A percentile compares a stretch with the other conserved stretches of the same genome.
phyloP scores from a whole-genome alignment of 2,888 invertebrate genomes.

The Archips xylosteana region DNA sequence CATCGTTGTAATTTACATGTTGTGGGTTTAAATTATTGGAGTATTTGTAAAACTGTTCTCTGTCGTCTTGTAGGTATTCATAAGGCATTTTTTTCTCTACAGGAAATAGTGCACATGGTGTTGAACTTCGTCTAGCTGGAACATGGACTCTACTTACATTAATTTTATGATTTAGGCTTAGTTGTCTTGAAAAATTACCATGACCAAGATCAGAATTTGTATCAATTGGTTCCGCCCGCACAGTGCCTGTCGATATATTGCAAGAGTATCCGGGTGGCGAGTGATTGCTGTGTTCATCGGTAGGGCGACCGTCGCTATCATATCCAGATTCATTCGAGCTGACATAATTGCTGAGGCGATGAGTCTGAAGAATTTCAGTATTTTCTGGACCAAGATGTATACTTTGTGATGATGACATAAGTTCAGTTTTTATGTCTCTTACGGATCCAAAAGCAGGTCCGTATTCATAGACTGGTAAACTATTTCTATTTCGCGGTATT shows the following conservation, averaged over 20 bases:
- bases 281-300: constrained; percentile 83
- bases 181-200: constrained; percentile 74
- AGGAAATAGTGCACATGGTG: constrained; percentile 79
- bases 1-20: constrained; percentile 68
- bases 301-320: constrained; percentile 90
- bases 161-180: constrained; percentile 78
- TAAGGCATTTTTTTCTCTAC: constrained; percentile 68
- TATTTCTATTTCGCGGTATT: constrained; percentile 79
- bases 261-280: constrained; percentile 83
- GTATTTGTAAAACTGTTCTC: constrained; percentile 55
- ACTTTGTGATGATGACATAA: constrained; percentile 77
- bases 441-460: constrained; percentile 72
- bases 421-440: constrained; percentile 74
- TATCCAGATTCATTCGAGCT: constrained; percentile 94
- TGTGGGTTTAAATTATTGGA: constrained; percentile 50
- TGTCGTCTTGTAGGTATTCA: constrained; percentile 68
- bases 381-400: constrained; percentile 84
- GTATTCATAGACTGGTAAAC: constrained; percentile 81
- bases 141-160: constrained; percentile 74
- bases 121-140: constrained; percentile 77
- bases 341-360: constrained; percentile 89
- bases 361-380: constrained; percentile 85
- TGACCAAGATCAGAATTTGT: constrained; percentile 64
- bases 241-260: constrained; percentile 69
- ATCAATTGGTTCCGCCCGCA: constrained; percentile 60